A percentile compares a stretch with the other conserved stretches of the same genome.
phyloP scores from a whole-genome alignment of 2,797 vertebrate species.

The Chiropotes sagulatus region DNA sequence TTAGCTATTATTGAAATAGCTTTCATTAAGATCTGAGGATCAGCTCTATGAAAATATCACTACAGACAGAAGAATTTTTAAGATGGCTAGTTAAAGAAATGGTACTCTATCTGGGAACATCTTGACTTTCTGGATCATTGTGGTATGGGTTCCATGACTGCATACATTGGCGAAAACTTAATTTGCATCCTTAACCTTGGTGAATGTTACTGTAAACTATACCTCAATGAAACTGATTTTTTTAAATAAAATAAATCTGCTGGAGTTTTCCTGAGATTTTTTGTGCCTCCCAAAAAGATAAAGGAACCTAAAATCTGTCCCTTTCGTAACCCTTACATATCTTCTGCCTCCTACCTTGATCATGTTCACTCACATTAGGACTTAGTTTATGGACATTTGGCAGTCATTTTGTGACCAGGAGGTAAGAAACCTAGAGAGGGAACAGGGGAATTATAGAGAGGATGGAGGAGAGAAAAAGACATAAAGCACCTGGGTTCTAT shows the following conservation, averaged over 20 bases:
- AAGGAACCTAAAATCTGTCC: not conserved
- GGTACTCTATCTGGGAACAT: not conserved
- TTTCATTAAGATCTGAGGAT: not conserved
- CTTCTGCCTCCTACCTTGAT: not conserved
- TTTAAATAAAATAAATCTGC: not conserved
- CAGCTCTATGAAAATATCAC: not conserved
- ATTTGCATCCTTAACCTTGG: not conserved
- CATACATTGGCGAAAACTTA: not conserved
- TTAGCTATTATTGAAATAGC: not conserved
- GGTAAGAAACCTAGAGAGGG: not conserved
- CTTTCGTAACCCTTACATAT: not conserved
- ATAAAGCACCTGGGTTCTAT: not conserved
- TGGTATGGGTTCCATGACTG: not conserved
- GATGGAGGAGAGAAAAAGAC: not conserved
- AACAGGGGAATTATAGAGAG: not conserved
- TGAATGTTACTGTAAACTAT: not conserved
- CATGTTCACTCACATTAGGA: not conserved
- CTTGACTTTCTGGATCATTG: not conserved
- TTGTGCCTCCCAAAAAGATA: not conserved
- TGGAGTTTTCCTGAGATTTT: not conserved
- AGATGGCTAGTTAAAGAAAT: not conserved
- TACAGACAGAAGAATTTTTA: not conserved
- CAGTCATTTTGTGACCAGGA: not conserved
- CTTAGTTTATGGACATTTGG: not conserved
- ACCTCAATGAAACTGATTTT: not conserved